Base-by-base conservation (phyloP, 2,797 vertebrate genomes). In the Hemibagrus guttatus region DNA sequence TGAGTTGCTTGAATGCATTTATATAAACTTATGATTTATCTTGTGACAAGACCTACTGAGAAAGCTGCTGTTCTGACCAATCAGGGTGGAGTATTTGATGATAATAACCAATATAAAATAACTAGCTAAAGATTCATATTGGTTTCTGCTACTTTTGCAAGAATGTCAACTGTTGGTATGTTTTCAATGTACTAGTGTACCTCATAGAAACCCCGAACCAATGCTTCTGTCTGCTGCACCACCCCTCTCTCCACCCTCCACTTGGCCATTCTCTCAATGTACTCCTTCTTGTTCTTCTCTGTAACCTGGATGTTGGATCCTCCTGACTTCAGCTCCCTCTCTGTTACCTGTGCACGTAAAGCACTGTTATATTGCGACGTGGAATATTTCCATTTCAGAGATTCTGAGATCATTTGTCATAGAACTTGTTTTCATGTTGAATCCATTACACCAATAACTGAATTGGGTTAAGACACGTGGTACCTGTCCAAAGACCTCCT, bases 401-500 rank as follows among this genome's bases (percentile, higher is more conserved):
- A 23, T 58, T 58, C 16, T 21, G 4, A 78, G 9, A 35, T 19
- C 28, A 56, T 56, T 78, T 23, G 28, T 56, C 8, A 76, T 26
- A 4, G 1, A 54, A 54, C 12, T 28, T 17, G 6, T 54, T 54
- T 19, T 9, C 7, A 49, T 75, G 5, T n/a, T 21, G 16, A 21
- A 79, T 61, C 56, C 26, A 56, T 26, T 58, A 1, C 42, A 39
- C 5, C 56, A 71, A 56, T 23, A 69, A 63, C 13, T 39, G 12
- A 26, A 16, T 16, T 28, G 61, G 39, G 5, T 0, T 42, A 26
- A 74, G 26, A 16, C 4, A 21, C 63, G 39, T 42, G 56, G 11
- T 90, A 97, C 98, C 97, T 99, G 98, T 90, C 98, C 98, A 93
- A 99, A 99, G 88, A 99, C 98, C 92, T 99, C 98, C 93, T 99